Evolutionary conservation across 2,113 vertebrate species (phyloP).

Genomic region (Hypocryptadius cinnamomeus): DNA sequence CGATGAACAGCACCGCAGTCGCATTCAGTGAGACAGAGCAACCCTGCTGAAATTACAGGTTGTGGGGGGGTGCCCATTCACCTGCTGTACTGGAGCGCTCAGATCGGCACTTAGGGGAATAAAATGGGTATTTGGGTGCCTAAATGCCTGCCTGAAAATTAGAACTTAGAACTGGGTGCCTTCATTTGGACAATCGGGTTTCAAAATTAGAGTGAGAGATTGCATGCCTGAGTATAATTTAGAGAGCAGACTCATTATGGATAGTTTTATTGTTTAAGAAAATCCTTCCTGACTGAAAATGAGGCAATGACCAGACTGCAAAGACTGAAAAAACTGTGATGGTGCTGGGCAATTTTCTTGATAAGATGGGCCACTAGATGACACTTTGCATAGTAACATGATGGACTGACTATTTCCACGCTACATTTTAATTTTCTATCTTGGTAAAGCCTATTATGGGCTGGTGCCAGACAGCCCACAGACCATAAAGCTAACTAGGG

Average conservation of each 20-base stretch:
- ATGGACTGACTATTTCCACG: conserved; percentile 47
- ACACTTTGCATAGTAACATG: conserved; percentile 60
- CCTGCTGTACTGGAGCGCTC: not conserved
- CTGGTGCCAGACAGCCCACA: not conserved
- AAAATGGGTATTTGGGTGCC: not conserved
- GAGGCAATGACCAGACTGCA: conserved; percentile 42
- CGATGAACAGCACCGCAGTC: rapidly evolving
- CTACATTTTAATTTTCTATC: conserved; percentile 66
- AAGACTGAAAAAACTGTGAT: conserved; percentile 47
- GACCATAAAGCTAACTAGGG: not conserved
- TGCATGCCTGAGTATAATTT: conserved; percentile 17
- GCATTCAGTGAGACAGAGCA: not conserved
- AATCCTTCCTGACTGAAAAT: conserved; percentile 50
- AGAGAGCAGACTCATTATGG: not conserved
- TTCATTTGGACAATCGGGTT: not conserved
- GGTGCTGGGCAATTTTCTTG: conserved; percentile 37
- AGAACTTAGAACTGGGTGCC: not conserved
- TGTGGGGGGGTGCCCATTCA: not conserved
- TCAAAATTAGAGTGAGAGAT: conserved; percentile 28
- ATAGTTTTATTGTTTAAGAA: conserved; percentile 41
- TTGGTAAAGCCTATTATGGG: conserved; percentile 28
- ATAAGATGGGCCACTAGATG: conserved; percentile 64
- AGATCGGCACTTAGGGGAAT: not conserved
- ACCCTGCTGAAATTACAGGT: rapidly evolving
- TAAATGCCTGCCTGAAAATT: conserved; percentile 6